phyloP scores from a whole-genome alignment of 2,113 vertebrate species.

The Dipodomys merriami region DNA sequence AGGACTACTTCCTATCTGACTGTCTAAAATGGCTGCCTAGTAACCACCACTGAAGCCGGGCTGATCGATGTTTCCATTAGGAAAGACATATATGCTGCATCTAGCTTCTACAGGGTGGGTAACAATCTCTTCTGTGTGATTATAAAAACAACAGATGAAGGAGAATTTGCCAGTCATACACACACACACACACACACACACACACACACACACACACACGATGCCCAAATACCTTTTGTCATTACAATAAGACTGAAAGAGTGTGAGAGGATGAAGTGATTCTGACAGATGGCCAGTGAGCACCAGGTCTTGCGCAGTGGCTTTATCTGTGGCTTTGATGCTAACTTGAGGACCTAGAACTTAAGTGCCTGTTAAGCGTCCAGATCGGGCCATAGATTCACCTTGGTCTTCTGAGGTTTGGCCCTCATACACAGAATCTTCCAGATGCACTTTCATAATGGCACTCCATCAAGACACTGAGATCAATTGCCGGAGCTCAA shows the following conservation, averaged over 20 bases:
- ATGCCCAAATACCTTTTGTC: background rate
- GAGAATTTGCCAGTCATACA: background rate
- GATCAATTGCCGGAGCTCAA: constrained; percentile 69
- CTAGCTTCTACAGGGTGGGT: background rate
- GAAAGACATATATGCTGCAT: background rate
- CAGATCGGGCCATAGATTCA: constrained; percentile 3
- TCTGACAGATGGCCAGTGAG: constrained; percentile 26
- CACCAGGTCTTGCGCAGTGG: background rate
- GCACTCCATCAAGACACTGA: constrained; percentile 40
- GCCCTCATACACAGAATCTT: background rate
- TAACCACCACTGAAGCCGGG: background rate
- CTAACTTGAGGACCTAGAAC: background rate
- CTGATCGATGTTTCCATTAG: constrained; percentile 42
- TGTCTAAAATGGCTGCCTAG: background rate
- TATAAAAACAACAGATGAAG: background rate
- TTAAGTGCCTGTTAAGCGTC: constrained; percentile 11
- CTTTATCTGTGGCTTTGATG: constrained; percentile 38
- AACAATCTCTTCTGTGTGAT: background rate
- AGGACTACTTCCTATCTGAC: background rate
- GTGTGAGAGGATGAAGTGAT: constrained; percentile 1
- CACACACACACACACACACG: background rate
- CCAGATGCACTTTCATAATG: constrained; percentile 37
- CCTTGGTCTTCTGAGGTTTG: constrained; percentile 1
- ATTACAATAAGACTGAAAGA: background rate
- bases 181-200: background rate